Conservation (phyloP, 30 jellyfish, hydroid and myxozoan genomes). For the Aurelia aurita region DNA sequence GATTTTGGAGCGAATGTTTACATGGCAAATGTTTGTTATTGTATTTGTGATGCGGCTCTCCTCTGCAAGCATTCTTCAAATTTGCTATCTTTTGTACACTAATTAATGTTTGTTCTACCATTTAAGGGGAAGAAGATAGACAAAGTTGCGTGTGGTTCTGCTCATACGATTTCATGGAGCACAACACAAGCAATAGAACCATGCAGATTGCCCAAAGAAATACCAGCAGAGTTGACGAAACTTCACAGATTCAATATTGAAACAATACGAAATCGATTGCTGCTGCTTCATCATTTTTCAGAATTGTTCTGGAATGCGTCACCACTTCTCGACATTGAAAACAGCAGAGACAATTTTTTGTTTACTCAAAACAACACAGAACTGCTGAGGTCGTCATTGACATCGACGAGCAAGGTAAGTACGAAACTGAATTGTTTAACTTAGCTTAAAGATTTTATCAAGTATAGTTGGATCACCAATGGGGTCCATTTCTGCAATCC, state of each 20-base stretch:
- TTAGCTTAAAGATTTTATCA: neutral
- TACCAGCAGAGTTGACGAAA: slow-evolving; percentile 79
- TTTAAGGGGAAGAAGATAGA: slow-evolving; percentile 87
- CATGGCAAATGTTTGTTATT: too few relatives aligned
- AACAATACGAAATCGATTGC: slow-evolving; percentile 77
- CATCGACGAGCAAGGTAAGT: slow-evolving; percentile 62
- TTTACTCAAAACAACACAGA: slow-evolving; percentile 51
- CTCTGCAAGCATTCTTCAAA: too few relatives aligned
- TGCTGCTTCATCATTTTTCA: slow-evolving; percentile 75
- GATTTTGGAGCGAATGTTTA: too few relatives aligned
- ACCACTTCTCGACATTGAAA: slow-evolving; percentile 66
- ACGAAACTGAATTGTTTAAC: too few relatives aligned
- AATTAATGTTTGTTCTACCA: neutral
- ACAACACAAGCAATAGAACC: slow-evolving; percentile 69
- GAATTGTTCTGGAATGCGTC: slow-evolving; percentile 73
- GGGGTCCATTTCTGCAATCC: too few relatives aligned
- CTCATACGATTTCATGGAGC: slow-evolving; percentile 94
- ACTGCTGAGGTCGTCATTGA: slow-evolving; percentile 51
- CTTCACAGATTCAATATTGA: slow-evolving; percentile 74
- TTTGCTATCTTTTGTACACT: too few relatives aligned
- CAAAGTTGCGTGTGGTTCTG: slow-evolving; percentile 94
- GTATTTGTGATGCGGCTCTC: too few relatives aligned
- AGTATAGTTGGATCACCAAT: too few relatives aligned
- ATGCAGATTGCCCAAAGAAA: slow-evolving; percentile 72
- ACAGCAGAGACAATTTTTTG: slow-evolving; percentile 21